Percentiles rank a stretch among this genome's conserved stretches.
phyloP scores from a whole-genome alignment of 2,888 invertebrate species.

The Cylindroiulus punctatus region DNA sequence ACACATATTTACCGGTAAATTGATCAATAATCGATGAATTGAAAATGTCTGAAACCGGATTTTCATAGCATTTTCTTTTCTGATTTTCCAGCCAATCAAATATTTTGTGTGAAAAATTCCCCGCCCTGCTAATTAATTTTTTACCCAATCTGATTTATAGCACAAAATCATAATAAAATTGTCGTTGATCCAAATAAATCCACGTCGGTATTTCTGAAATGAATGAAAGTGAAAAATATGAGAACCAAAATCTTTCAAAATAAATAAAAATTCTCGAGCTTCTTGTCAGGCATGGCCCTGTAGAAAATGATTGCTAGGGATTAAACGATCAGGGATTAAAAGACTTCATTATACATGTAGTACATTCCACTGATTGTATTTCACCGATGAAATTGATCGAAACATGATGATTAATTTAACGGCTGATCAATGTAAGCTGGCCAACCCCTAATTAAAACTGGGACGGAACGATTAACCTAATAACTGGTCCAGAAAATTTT shows the following conservation, averaged over 20 bases:
- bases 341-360: no score
- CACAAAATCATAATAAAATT: conserved; percentile 13
- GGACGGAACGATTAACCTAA: not conserved
- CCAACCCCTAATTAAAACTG: not conserved
- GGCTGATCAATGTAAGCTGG: not conserved
- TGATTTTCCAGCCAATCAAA: not conserved
- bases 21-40: not conserved
- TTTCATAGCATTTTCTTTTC: not conserved
- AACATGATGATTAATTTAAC: not conserved
- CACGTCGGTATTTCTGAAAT: conserved; percentile 12
- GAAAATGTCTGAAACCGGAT: not conserved
- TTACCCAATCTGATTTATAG: not conserved
- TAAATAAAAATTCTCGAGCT: not conserved
- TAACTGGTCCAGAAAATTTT: not conserved
- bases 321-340: no score
- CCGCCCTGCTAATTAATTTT: not conserved
- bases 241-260: not conserved
- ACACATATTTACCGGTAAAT: not conserved
- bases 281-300: no score
- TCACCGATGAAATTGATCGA: not conserved
- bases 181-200: conserved; percentile 7
- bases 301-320: no score
- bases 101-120: not conserved
- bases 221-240: not conserved
- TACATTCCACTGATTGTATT: not conserved